phyloP scores from a whole-genome alignment of 2,797 vertebrate genomes.

The Helostoma temminkii region DNA sequence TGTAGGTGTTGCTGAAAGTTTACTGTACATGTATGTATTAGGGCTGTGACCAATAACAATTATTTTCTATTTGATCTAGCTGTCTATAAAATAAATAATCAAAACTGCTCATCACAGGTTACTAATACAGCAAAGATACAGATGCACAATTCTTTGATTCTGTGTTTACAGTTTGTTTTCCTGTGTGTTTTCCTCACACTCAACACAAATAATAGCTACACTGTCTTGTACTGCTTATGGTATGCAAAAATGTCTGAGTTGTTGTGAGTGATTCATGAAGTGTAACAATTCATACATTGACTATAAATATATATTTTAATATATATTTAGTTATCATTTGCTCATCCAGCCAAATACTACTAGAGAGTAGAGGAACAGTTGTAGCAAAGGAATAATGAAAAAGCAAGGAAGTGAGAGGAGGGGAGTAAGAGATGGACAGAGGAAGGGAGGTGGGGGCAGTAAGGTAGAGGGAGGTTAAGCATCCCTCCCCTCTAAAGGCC shows the following conservation, averaged over 20 bases:
- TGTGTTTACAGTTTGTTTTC: not conserved
- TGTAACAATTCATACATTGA: slow-evolving; percentile 1
- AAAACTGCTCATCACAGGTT: slow-evolving; percentile 14
- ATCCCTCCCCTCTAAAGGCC: slow-evolving; percentile 61
- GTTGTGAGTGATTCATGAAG: not conserved
- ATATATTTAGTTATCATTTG: slow-evolving; percentile 11
- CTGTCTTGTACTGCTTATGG: not conserved
- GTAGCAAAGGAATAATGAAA: slow-evolving; percentile 37
- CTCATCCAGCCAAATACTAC: slow-evolving; percentile 17
- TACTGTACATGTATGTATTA: too few relatives aligned
- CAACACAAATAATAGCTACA: not conserved
- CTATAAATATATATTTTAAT: slow-evolving; percentile 1
- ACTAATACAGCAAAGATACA: not conserved
- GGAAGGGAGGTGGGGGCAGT: slow-evolving; percentile 22
- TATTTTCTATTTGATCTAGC: too few relatives aligned
- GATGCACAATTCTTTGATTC: not conserved
- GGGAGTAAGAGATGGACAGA: slow-evolving; percentile 39
- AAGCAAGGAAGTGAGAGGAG: slow-evolving; percentile 33
- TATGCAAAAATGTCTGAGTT: too few relatives aligned
- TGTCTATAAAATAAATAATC: slow-evolving; percentile 3
- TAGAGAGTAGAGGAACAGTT: slow-evolving; percentile 17
- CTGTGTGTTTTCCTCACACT: not conserved
- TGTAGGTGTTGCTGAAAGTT: too few relatives aligned
- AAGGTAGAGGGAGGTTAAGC: slow-evolving; percentile 66
- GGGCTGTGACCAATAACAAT: not conserved